Conservation (phyloP, 92 coral and sea anemone genomes). For the Bergia sp. region DNA sequence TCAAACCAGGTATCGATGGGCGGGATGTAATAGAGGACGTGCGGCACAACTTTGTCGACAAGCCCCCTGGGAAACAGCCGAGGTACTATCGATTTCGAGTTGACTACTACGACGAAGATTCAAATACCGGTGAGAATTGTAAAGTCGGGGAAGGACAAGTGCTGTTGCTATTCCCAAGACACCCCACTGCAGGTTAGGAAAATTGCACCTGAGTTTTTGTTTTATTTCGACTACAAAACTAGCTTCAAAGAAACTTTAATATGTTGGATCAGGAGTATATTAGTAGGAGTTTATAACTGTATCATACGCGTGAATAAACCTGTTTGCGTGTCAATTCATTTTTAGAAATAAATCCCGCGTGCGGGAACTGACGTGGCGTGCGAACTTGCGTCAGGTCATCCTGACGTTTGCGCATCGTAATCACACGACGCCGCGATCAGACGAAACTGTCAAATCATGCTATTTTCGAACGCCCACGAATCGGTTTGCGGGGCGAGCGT, state of each 20-base stretch:
- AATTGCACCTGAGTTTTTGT: neutral
- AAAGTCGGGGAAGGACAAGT: constrained; percentile 89
- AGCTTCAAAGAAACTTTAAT: too few species aligned
- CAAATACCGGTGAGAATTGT: constrained; percentile 27
- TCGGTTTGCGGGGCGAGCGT: too few species aligned
- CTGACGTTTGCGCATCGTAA: too few species aligned
- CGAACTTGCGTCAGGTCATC: too few species aligned
- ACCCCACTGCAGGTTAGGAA: constrained; percentile 69
- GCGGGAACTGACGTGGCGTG: too few species aligned
- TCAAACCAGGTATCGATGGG: constrained; percentile 63
- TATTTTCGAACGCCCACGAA: too few species aligned
- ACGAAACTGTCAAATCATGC: constrained; percentile 28
- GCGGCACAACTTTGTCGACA: constrained; percentile 60
- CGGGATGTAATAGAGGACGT: constrained; percentile 84
- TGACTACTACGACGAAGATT: constrained; percentile 65
- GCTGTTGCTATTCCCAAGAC: constrained; percentile 74
- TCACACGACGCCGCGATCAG: too few species aligned
- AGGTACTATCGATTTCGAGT: constrained; percentile 85
- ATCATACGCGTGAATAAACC: too few species aligned
- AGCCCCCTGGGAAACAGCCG: constrained; percentile 75
- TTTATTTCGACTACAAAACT: neutral
- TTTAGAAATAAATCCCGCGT: too few species aligned
- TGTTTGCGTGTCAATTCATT: too few species aligned
- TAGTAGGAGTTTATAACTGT: too few species aligned
- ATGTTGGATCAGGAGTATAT: too few species aligned